Base-by-base conservation (phyloP, 2,113 vertebrate genomes). In the Narcine bancroftii region DNA sequence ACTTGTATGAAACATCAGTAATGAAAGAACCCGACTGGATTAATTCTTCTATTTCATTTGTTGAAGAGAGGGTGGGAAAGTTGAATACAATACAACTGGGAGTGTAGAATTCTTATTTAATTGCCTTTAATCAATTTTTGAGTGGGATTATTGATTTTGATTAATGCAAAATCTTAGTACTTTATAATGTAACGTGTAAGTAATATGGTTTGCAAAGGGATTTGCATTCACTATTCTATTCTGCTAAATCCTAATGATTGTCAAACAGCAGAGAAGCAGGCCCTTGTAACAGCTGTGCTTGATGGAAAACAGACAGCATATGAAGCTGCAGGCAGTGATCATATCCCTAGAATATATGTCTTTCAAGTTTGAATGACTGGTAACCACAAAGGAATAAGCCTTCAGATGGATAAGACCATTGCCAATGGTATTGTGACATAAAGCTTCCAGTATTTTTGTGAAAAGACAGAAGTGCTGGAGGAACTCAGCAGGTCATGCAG, bases 311-410 rank as follows among this genome's bases (percentile, higher is more conserved):
- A 77, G 75, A 45, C 42, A 45, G 5, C 21, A 7, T 77, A 42
- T 77, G 39, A 24, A 77, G 75, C 36, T 77, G 39, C 39, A 6
- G 75, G 75, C 75, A 77, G 17, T 45, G 75, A 45, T 24, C 42
- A 21, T 77, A 77, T 77, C 21, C 42, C 42, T 42, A 39, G 19
- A 45, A 77, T 45, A 77, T 36, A 77, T 77, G 75, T 24, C 75
- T 77, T 77, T 77, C 39, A 45, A 77, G 75, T 77, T 77, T 77
- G 75, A 17, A 77, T 24, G 75, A 77, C 75, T 77, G 39, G 75
- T 77, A 77, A 77, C 75, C 75, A 77, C 75, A 77, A 77, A 45
- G 42, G 19, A 21, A 77, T 76, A 42, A 76, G 13, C n/a, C 36
- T 76, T 15, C 36, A 5, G 73, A 21, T 36, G 19, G 39, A 76